Evolutionary conservation across 2,797 vertebrate species (phyloP), one percentile per base, ranked within the genome.

Genomic region (Clarias laeviceps): DNA sequence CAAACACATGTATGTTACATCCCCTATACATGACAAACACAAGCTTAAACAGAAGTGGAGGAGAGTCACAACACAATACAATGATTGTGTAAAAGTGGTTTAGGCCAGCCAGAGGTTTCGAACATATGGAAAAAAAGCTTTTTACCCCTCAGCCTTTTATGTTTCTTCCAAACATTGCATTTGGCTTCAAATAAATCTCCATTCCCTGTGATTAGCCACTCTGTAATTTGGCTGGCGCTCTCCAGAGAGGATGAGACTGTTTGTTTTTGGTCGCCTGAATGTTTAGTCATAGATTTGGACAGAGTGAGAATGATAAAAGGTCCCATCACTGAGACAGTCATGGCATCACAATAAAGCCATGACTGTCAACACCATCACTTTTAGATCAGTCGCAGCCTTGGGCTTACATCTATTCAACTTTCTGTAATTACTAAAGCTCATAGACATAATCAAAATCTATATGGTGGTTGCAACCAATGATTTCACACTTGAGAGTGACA

Each of bases 261-360:
- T 91, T 90, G 88, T 89, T 91, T 91, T 90, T 66, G 62, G 72
- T 86, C 57, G 84, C 84, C 85, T 87, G 70, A 66, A 61, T 90
- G 89, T 88, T 89, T 88, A 76, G 84, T 84, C 77, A 82, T 56
- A 82, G 82, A 88, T 85, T 84, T 84, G 73, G 74, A 78, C 22
- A 69, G 69, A 85, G 87, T 84, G 81, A 76, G 76, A 85, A 88
- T 84, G 86, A 88, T 85, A 80, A 85, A 89, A 84, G 79, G 73
- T 85, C 83, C 88, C 57, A 59, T 82, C 70, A 85, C 56, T 82
- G 27, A 82, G 32, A n/a, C n/a, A n/a, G n/a, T n/a, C n/a, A n/a
- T n/a, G n/a, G n/a, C n/a, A n/a, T n/a, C n/a, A n/a, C 37, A 80
- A 61, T 66, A 82, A 45, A 72, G 29, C 32, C 22, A 69, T 27